A percentile compares a stretch with the other conserved stretches of the same genome.
These are phyloP conservation scores for Habroteleia sp. DNA, from an alignment of 2,888 invertebrate genomes.

Conservation along the genomic window DNA sequence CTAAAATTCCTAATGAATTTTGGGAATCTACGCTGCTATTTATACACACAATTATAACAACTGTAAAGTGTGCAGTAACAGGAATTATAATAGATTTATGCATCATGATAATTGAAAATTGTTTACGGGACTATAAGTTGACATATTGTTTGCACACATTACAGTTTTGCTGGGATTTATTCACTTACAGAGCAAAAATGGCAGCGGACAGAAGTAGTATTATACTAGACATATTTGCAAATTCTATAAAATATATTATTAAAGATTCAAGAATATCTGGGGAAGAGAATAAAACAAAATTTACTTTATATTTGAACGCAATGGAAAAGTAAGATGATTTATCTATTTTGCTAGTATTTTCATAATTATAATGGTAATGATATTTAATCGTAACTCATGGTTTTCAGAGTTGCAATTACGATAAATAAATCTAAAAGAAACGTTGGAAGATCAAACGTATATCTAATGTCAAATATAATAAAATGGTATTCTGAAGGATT, in stretches of 20 bases:
- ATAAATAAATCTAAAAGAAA: constrained; percentile 75
- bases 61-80: constrained; percentile 68
- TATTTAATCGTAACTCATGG: too few species aligned
- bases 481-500: constrained; percentile 69
- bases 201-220: constrained; percentile 71
- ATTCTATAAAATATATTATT: constrained; percentile 67
- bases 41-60: constrained; percentile 60
- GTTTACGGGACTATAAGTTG: constrained; percentile 65
- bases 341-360: constrained; percentile 5
- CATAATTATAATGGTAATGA: too few species aligned
- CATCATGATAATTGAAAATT: constrained; percentile 65
- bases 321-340: constrained; percentile 74
- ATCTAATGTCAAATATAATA: constrained; percentile 75
- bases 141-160: constrained; percentile 69
- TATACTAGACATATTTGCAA: constrained; percentile 71
- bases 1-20: not conserved
- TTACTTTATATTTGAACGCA: constrained; percentile 70
- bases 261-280: constrained; percentile 64
- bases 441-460: constrained; percentile 71
- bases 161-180: constrained; percentile 68
- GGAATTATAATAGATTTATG: constrained; percentile 70
- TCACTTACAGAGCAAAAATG: constrained; percentile 69
- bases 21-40: constrained; percentile 68
- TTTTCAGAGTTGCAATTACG: constrained; percentile 67
- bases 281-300: constrained; percentile 64